A percentile compares a stretch with the other conserved stretches of the same genome.
Evolutionary conservation across 2,888 invertebrate species (phyloP).

Genomic region (Cheilosia soror): DNA sequence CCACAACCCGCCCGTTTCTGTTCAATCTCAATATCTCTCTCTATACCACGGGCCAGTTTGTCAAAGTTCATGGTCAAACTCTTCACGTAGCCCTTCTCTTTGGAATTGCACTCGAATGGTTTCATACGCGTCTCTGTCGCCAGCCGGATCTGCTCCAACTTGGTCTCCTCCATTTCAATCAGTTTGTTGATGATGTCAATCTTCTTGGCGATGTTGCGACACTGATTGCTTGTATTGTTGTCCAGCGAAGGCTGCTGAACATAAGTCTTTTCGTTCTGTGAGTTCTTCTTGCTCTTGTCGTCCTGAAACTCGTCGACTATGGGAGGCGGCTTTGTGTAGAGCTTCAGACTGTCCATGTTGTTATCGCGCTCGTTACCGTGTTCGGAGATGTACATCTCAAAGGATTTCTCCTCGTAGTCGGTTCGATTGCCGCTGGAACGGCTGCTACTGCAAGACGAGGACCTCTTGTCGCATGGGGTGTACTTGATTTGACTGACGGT

Average conservation of each 20-base stretch:
- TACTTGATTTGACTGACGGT: constrained; percentile 83
- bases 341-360: constrained; percentile 87
- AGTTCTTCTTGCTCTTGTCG: constrained; percentile 82
- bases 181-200: constrained; percentile 89
- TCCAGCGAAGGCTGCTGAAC: constrained; percentile 72
- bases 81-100: constrained; percentile 87
- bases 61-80: constrained; percentile 89
- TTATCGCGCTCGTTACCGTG: constrained; percentile 86
- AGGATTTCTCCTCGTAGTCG: constrained; percentile 83
- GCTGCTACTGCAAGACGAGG: constrained; percentile 69
- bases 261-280: constrained; percentile 80
- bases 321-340: constrained; percentile 84
- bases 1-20: constrained; percentile 80
- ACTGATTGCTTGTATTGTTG: constrained; percentile 81
- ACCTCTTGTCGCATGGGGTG: constrained; percentile 81
- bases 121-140: constrained; percentile 87
- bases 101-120: constrained; percentile 87
- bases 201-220: constrained; percentile 87
- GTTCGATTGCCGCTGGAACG: constrained; percentile 71
- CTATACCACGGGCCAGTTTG: constrained; percentile 86
- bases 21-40: constrained; percentile 85
- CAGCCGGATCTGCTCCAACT: constrained; percentile 87
- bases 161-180: constrained; percentile 88
- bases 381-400: constrained; percentile 87
- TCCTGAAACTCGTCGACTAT: constrained; percentile 81